Base-by-base conservation (phyloP, 2,888 invertebrate genomes). In the Cantharis lateralis region DNA sequence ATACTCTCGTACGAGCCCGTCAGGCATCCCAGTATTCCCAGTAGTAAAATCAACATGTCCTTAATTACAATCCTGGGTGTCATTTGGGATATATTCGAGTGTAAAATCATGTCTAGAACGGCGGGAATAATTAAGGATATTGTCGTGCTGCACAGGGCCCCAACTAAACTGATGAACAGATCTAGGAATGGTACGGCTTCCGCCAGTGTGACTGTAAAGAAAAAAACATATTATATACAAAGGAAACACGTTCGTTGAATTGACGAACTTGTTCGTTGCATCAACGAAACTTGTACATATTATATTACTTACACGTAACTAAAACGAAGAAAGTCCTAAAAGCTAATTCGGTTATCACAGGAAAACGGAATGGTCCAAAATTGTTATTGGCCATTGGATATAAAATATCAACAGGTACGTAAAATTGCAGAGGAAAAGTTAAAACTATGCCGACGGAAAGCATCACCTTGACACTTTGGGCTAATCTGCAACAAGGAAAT, bases 381-480 rank as follows among this genome's bases (percentile, higher is more conserved):
- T 90, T 88, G 70, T 89, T 87, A 72, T 88, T 87, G 24, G 95
- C 87, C 32, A 89, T 87, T 0, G 97, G 96, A 95, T 96, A 96
- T 82, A 97, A 93, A 76, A 98, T 95, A 75, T 93, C 93, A 69
- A 98, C 91, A 0, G 98, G 97, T 62, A 99, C 97, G 88, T 98
- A 98, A 86, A 98, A 95, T 89, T 98, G 98, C 16, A 99, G 91
- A 0, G 97, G 95, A 88, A 98, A 99, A 0, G 97, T 95, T 80
- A 98, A 91, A 81, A 98, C 91, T 77, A 99, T 95, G 10, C 96
- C 96, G 62, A 95, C 81, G 0, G 95, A 94, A 84, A 98, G 96
- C 84, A 95, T 91, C n/a, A 94, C 86, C 85, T 95, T 94, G 18
- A 97, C 96, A 72, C 91, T 90, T 88, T 95, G 93, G 70, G 95